These are phyloP conservation scores for Spodoptera litura DNA, from an alignment of 1,140 invertebrate species.

Conservation along the genomic window DNA sequence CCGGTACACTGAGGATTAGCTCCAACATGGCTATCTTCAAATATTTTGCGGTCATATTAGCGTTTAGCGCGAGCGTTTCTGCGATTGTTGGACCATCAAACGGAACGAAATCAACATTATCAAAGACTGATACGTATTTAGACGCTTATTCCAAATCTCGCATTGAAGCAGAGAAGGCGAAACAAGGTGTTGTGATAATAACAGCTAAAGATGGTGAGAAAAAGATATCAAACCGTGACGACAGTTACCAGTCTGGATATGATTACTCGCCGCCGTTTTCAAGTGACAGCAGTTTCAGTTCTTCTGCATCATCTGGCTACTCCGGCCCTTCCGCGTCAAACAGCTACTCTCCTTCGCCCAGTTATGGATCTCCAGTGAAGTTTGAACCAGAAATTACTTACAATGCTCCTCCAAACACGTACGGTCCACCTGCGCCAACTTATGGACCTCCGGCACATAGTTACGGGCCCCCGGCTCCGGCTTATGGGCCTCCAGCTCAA, in stretches of 20 bases:
- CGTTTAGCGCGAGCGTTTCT: constrained; percentile 63
- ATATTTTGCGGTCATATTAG: constrained; percentile 62
- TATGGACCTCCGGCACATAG: constrained; percentile 71
- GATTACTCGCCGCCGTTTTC: constrained; percentile 75
- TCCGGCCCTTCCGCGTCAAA: constrained; percentile 58
- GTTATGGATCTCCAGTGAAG: constrained; percentile 72
- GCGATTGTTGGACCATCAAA: constrained; percentile 78
- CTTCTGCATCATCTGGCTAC: constrained; percentile 62
- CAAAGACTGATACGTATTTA: constrained; percentile 78
- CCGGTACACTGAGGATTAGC: constrained; percentile 68
- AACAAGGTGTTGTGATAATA: constrained; percentile 79
- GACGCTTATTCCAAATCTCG: constrained; percentile 81
- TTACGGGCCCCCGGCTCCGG: constrained; percentile 64
- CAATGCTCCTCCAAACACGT: constrained; percentile 72
- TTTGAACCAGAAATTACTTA: constrained; percentile 77
- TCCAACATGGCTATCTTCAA: constrained; percentile 67
- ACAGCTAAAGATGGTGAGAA: constrained; percentile 82
- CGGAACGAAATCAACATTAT: constrained; percentile 63
- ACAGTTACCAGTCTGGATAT: constrained; percentile 74
- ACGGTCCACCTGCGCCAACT: constrained; percentile 65
- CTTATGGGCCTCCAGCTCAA: constrained; percentile 70
- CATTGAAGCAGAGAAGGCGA: constrained; percentile 79
- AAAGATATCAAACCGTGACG: constrained; percentile 78
- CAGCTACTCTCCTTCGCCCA: constrained; percentile 66
- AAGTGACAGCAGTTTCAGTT: constrained; percentile 66